Base-by-base conservation (phyloP, 2,888 invertebrate genomes). In the Ceraclea dissimilis region DNA sequence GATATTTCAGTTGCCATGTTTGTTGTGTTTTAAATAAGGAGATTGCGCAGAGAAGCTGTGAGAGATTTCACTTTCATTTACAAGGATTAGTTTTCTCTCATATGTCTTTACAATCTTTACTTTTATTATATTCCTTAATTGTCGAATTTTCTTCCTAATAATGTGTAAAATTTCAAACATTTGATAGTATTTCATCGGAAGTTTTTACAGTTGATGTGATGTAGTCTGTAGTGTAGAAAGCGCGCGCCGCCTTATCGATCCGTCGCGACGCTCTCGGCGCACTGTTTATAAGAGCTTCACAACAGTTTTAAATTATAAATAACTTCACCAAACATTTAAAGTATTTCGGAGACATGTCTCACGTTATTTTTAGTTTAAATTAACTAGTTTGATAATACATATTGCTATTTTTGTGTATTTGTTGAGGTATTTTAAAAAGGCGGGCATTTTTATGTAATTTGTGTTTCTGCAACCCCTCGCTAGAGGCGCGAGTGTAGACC, bases 191-290 rank as follows among this genome's bases (percentile, higher is more conserved):
- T 39, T n/a, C n/a, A 39, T 31, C 31, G 31, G 31, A n/a, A 18
- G 20, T 46, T 19, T 18, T 46, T 18, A 19, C 11, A 18, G 46
- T 46, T 13, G 46, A 19, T 19, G 20, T 19, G 2, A 19, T 46
- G 18, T 46, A 19, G 19, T 46, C 17, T 46, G n/a, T 16, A 19
- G 8, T 10, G 6, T 69, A 71, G 69, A 73, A 71, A 71, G 67
- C 71, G 68, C 75, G 76, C 76, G 74, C 74, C 67, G 66, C 65
- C 64, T 68, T 69, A 72, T 75, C 75, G 76, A 61, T 61, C 58
- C 58, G 60, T 53, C 56, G 51, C 56, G 58, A 50, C 59, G 54
- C 57, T 49, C 53, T 33, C 56, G 51, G 52, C 57, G 57, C 60
- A 54, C 60, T 60, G 58, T 58, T 56, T 49, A 52, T 55, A 39